Evolutionary conservation across 2,113 vertebrate species (phyloP).

Genomic region (Tamias sibiricus): DNA sequence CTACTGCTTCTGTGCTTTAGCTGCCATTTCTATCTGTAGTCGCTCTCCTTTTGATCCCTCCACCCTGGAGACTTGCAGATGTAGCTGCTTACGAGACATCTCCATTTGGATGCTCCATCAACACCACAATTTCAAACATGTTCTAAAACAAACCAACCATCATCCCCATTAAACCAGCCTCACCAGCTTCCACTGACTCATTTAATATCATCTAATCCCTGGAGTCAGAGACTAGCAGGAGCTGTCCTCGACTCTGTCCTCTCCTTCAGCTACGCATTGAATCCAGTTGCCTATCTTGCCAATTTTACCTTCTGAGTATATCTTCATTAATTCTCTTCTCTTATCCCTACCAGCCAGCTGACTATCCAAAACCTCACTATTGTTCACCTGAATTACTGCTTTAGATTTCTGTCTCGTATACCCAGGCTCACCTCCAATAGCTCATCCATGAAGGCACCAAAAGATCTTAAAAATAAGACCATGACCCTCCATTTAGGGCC

Average conservation of each 20-base stretch:
- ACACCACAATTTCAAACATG: background rate
- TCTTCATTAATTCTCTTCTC: conserved; percentile 52
- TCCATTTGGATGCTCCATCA: background rate
- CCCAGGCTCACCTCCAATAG: background rate
- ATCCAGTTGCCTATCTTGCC: background rate
- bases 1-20: background rate
- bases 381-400: conserved; percentile 50
- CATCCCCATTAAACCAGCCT: background rate
- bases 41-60: background rate
- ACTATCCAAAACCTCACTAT: conserved; percentile 53
- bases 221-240: background rate
- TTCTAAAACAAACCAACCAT: background rate
- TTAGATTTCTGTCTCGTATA: background rate
- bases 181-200: background rate
- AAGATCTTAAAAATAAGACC: conserved; percentile 42
- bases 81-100: background rate
- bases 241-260: background rate
- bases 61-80: background rate
- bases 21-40: background rate
- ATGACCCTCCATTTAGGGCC: background rate
- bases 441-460: background rate
- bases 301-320: background rate
- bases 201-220: background rate
- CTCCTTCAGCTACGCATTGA: background rate
- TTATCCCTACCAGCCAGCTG: conserved; percentile 30